These are phyloP conservation scores for Petrolisthes manimaculis DNA, from an alignment of 2,888 invertebrate genomes.

Conservation along the genomic window DNA sequence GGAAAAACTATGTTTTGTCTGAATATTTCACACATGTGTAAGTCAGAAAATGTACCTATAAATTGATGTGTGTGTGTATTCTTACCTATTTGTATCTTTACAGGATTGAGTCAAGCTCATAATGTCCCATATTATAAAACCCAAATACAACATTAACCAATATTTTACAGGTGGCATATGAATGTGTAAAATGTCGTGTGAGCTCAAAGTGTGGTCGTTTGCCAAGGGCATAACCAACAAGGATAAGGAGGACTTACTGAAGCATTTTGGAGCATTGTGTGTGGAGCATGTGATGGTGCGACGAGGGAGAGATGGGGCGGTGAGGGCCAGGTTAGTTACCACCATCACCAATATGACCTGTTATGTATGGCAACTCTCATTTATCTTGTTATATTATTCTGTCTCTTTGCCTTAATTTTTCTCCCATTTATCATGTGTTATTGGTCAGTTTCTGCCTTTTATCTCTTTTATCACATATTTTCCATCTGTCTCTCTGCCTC, in stretches of 20 bases:
- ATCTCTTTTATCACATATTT: background rate
- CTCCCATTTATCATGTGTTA: too few species aligned
- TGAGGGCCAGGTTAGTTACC: constrained; percentile 41
- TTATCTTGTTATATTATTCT: background rate
- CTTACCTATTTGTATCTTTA: too few species aligned
- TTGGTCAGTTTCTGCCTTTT: too few species aligned
- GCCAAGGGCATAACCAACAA: constrained; percentile 20
- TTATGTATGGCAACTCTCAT: background rate
- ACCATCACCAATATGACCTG: background rate
- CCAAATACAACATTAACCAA: too few species aligned
- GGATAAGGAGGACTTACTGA: constrained; percentile 47
- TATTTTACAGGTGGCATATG: too few species aligned
- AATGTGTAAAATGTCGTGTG: constrained; percentile 24
- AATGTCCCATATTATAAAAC: too few species aligned
- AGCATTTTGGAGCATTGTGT: constrained; percentile 42
- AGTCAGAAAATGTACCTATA: too few species aligned
- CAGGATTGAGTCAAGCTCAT: too few species aligned
- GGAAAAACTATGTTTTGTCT: too few species aligned
- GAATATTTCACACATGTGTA: too few species aligned
- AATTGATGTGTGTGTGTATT: too few species aligned
- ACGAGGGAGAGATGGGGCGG: constrained; percentile 20
- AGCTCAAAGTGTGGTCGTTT: constrained; percentile 50
- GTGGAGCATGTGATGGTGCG: constrained; percentile 23
- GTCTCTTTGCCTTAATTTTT: too few species aligned
- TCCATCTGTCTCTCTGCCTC: background rate